Evolutionary conservation across 2,113 vertebrate genomes (phyloP).

Genomic region (Perca schrenkii): DNA sequence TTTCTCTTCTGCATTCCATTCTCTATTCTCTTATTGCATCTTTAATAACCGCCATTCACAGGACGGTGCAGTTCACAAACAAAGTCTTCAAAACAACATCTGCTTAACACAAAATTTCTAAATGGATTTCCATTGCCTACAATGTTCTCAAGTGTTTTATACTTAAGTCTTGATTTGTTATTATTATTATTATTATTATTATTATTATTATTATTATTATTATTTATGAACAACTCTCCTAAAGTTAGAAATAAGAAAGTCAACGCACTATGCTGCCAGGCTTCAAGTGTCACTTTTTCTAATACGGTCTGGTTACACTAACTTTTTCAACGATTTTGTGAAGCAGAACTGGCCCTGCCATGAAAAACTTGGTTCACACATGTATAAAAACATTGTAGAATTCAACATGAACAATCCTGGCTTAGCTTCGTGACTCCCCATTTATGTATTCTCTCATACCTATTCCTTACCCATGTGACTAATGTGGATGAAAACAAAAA

Average conservation of each 20-base stretch:
- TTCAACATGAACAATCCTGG: conserved; percentile 20
- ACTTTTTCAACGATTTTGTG: conserved; percentile 9
- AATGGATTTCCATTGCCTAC: conserved; percentile 21
- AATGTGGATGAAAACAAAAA: conserved; percentile 69
- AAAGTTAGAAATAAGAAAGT: conserved; percentile 42
- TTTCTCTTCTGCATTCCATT: conserved; percentile 41
- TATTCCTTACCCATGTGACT: conserved; percentile 61
- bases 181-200: conserved; percentile 6
- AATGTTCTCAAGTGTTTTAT: conserved; percentile 30
- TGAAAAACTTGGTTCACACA: conserved; percentile 41
- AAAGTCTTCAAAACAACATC: conserved; percentile 60
- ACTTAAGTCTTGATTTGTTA: conserved; percentile 37
- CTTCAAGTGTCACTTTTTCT: conserved; percentile 29
- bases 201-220: neutral
- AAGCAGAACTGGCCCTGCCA: conserved; percentile 18
- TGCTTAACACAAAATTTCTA: conserved; percentile 39
- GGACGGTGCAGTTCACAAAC: conserved; percentile 38
- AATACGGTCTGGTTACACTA: neutral
- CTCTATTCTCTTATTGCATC: conserved; percentile 61
- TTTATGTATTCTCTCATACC: conserved; percentile 49
- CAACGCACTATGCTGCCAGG: conserved; percentile 17
- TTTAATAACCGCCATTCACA: conserved; percentile 56
- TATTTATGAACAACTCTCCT: conserved; percentile 35
- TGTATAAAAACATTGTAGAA: conserved; percentile 26
- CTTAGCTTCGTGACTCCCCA: conserved; percentile 29